Base-by-base conservation (phyloP, 2,888 invertebrate species). In the Anodontia alba region DNA sequence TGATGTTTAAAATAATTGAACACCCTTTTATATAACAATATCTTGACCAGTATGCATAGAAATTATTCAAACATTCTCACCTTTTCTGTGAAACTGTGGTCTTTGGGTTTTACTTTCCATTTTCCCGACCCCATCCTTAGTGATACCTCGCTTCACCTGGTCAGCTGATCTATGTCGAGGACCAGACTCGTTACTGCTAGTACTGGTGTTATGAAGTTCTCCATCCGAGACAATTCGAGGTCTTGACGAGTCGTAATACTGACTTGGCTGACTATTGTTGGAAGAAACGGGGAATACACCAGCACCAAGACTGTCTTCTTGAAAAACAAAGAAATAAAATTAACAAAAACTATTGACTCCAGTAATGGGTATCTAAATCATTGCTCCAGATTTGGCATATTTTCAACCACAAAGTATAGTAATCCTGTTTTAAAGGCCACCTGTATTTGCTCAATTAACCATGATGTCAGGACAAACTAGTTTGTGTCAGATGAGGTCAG, bases 241-340 rank as follows among this genome's bases (percentile, higher is more conserved):
- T 20, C 81, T 77, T 15, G 73, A 62, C 7, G 49, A 26, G 12
- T 82, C 76, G 29, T 80, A 70, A 68, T 74, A 49, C 43, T 79
- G 75, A 70, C 72, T 76, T 23, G n/a, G 29, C 26, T 12, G 71
- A 26, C 46, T 12, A 67, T 49, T 62, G 38, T 72, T 73, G 5
- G 80, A 78, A 7, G 69, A 69, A 1, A 76, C 73, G 33, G 83
- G 80, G 29, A 76, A 54, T 33, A 74, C 51, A 66, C 81, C 78
- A 43, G 80, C 78, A 17, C 88, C 83, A 57, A 78, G 67, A 75
- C 77, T 78, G 36, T 85, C 87, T 79, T 87, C 87, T 87, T 54
- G 12, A 68, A 42, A 20, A 5, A 15, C 10, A n/a, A 42, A 15
- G 15, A 57, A 49, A 20, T n/a, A 20, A 29, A 62, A 72, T 38